Base-by-base conservation (phyloP, 2,113 vertebrate species). In the Percopsis transmontana region DNA sequence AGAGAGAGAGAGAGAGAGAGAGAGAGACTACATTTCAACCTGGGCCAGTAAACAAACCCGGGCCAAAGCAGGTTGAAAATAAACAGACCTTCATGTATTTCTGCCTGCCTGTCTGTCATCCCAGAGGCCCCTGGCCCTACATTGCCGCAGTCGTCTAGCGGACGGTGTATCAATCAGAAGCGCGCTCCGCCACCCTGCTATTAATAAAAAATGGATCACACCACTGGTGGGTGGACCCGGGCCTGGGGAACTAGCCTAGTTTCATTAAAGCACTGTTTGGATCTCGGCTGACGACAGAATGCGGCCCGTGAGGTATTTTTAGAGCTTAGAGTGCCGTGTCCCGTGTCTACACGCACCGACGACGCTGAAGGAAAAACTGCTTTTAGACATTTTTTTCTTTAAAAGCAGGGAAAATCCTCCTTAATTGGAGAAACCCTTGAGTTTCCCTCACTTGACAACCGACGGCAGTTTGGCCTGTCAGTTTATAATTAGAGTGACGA, bases 131-230 rank as follows among this genome's bases (percentile, higher is more conserved):
- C 20, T 9, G 66, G 48, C 83, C 80, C 76, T 69, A 79, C 72
- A 53, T 62, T 63, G 16, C 58, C 44, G 3, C 66, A 57, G 61
- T 62, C 66, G 75, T 82, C 81, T 77, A 85, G 87, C 19, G 33
- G 33, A 15, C 50, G 48, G 48, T 18, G 64, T 88, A 92, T 92
- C 90, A 90, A 90, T 91, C 91, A 89, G 83, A 79, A 56, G 50
- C 65, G 75, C 19, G 67, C 77, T 59, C 45, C 62, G 8, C 74
- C 69, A 47, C 72, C 80, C 63, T 27, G 76, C 90, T 93, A 91
- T 91, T 90, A 93, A 92, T 92, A 92, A 91, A 90, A 92, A 90
- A 90, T 92, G 88, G 92, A 92, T 87, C 91, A 86, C 72, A 83
- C 86, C 91, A 87, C 87, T 76, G 82, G 90, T 76, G 87, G 85